A percentile compares a stretch with the other conserved stretches of the same genome.
Conservation (phyloP, 2,113 vertebrate genomes). For the Motacilla alba region DNA sequence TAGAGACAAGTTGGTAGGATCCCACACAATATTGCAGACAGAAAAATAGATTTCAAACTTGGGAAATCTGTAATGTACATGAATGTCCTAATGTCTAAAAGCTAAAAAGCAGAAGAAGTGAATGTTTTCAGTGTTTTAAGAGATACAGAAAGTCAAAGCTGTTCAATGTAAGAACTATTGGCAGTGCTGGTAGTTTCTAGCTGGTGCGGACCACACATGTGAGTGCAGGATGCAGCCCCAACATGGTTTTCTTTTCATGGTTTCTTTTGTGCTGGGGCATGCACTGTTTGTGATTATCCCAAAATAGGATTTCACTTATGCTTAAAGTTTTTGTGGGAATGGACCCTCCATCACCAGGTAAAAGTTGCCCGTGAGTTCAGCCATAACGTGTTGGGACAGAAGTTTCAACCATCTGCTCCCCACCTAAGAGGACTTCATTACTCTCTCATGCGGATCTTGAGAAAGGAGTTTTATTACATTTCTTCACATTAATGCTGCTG, state of each 20-base stretch:
- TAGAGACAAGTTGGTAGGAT: neutral
- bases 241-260: neutral
- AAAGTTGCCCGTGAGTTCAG: accelerated
- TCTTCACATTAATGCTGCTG: neutral
- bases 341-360: too few relatives aligned
- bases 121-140: neutral
- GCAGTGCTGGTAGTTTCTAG: accelerated
- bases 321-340: neutral
- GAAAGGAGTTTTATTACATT: neutral
- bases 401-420: neutral
- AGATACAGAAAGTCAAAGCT: neutral
- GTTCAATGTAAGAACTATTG: neutral
- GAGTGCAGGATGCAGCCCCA: neutral
- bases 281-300: accelerated
- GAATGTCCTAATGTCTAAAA: neutral
- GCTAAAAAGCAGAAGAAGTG: neutral
- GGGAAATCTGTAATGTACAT: neutral
- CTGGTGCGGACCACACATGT: neutral
- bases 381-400: neutral
- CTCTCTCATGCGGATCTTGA: neutral
- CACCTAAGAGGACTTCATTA: neutral
- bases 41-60: neutral
- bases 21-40: neutral
- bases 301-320: neutral
- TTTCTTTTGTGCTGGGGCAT: neutral